Base-by-base conservation (phyloP, 2,113 vertebrate species). In the Otocyon megalotis region DNA sequence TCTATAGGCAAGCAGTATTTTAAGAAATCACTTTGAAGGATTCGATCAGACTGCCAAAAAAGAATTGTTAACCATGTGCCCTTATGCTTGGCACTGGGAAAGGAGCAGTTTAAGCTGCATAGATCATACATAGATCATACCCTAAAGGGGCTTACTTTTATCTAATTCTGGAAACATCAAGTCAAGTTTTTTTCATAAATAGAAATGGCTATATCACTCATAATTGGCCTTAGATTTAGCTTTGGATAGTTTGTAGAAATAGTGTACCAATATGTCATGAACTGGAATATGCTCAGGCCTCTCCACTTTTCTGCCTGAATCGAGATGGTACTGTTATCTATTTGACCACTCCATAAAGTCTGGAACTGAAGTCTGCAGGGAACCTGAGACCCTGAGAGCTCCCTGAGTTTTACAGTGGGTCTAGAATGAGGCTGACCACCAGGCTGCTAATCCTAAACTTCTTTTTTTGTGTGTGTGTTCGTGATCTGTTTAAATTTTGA, bases 11-110 rank as follows among this genome's bases (percentile, higher is more conserved):
- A 84, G 88, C 28, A 54, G 20, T 63, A 35, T 60, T 89, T 48
- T 94, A 92, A 90, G 43, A 94, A 88, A 82, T 56, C 77, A 85
- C 26, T 88, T 91, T 54, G n/a, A 92, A 94, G 60, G 79, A 79
- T 63, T 96, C 43, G 77, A 0, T 90, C 76, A 88, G 35, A 77
- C 71, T 72, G 24, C 54, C 53, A 65, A 53, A 89, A 67, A 91
- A 79, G 77, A 83, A 83, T 79, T 53, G 83, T 72, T 76, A 74
- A 56, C 30, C 58, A 37, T 2, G 3, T 80, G 24, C 48, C 48
- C 1, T 77, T 69, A 10, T 93, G 37, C 37, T 32, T 94, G 67
- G 26, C 4, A 12, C 26, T 50, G n/a, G 17, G 62, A 88, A 86
- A 72, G 54, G 11, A 54, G 80, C 8, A 17, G 13, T 79, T 94